These are phyloP conservation scores for Lepidothrix coronata DNA, from an alignment of 2,113 vertebrate species.

Conservation along the genomic window DNA sequence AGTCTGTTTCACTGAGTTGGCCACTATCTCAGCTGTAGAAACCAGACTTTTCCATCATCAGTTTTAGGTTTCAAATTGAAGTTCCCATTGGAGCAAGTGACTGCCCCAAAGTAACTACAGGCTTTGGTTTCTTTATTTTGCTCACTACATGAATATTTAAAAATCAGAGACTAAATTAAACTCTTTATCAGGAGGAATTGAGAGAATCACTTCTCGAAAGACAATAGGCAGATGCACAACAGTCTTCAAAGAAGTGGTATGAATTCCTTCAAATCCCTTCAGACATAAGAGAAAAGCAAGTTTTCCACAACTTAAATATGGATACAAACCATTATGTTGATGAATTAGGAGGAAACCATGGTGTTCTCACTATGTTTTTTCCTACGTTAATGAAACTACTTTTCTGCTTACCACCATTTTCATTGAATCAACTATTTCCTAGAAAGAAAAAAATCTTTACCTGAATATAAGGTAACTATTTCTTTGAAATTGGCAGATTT, in stretches of 20 bases:
- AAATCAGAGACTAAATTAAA: not conserved
- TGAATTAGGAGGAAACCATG: not conserved
- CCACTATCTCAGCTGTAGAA: not conserved
- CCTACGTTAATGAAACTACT: not conserved
- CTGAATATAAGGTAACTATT: too few species aligned
- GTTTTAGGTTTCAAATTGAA: not conserved
- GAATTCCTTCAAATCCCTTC: not conserved
- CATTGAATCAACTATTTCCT: not conserved
- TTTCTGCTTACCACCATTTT: not conserved
- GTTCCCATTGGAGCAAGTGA: not conserved
- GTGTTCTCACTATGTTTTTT: not conserved
- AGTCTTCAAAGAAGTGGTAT: not conserved
- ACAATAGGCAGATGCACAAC: not conserved
- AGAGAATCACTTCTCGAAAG: not conserved
- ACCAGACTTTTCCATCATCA: not conserved
- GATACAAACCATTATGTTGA: not conserved
- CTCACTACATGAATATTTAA: not conserved
- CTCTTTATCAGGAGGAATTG: not conserved
- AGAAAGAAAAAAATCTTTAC: not conserved
- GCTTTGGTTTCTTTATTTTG: not conserved
- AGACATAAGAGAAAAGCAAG: not conserved
- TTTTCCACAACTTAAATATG: not conserved
- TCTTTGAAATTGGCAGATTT: too few species aligned
- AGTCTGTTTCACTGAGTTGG: not conserved
- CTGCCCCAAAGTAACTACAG: not conserved